These are phyloP conservation scores for Lemur catta DNA, from an alignment of 2,797 vertebrate genomes.

Conservation along the genomic window DNA sequence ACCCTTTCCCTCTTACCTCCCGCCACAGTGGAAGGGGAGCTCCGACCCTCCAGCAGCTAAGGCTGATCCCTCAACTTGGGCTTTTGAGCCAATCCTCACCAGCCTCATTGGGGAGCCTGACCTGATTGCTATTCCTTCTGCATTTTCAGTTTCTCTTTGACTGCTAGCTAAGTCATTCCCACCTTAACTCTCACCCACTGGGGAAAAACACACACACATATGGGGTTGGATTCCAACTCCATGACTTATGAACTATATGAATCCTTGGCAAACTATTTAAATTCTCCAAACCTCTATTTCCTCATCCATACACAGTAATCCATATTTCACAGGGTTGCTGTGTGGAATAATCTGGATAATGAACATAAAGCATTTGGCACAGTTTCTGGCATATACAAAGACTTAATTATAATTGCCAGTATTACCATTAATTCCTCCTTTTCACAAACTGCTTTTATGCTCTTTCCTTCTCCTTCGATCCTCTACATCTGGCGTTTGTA, in stretches of 20 bases:
- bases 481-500: conserved; percentile 7
- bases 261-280: not conserved
- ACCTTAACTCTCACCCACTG: not conserved
- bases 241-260: not conserved
- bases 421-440: conserved; percentile 1
- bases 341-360: not conserved
- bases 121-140: not conserved
- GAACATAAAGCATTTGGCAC: not conserved
- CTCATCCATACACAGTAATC: not conserved
- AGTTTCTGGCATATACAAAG: not conserved
- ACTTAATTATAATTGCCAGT: conserved; percentile 28
- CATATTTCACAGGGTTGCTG: not conserved
- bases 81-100: not conserved
- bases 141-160: not conserved
- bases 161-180: not conserved
- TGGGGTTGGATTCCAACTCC: not conserved
- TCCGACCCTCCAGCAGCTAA: not conserved
- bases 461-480: not conserved
- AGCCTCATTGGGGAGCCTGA: not conserved
- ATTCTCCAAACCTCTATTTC: conserved; percentile 14
- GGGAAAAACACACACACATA: not conserved
- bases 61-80: not conserved
- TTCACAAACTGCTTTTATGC: not conserved
- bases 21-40: not conserved
- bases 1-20: too few relatives aligned